Base-by-base conservation (phyloP, 2,797 vertebrate species). In the Myotis vivesi region DNA sequence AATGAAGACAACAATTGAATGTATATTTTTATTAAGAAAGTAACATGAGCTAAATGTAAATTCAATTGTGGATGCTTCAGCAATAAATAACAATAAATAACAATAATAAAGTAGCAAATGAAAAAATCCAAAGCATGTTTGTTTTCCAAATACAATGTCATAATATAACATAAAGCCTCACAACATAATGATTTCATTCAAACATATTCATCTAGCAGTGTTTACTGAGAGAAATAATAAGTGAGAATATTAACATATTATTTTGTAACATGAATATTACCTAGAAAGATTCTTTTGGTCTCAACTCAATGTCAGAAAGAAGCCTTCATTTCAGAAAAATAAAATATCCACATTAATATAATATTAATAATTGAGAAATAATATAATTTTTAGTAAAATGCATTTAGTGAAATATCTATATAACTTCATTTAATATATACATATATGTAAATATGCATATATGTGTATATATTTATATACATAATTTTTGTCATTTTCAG, bases 61-160 rank as follows among this genome's bases (percentile, higher is more conserved):
- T 90, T 87, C 15, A 69, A 9, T 22, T 49, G 30, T 91, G 8
- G 2, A 7, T 55, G 8, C 28, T 38, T 80, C 30, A 79, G 22
- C 28, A 76, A 38, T 82, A 85, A 79, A 86, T 51, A 81, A 77
- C 8, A 84, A 19, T 93, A 85, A 79, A 86, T 51, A 81, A 77
- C 8, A 84, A 19, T 93, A n/a, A n/a, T n/a, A 55, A 95, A 62
- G 22, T 30, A 64, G 33, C 44, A 68, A 81, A 72, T 75, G 36
- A 79, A 51, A 92, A 76, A 86, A 81, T 69, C 44, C 46, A 28
- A 53, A n/a, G 9, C 38, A 75, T 20, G 2, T 23, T 15, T 66
- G 7, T 33, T 62, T 90, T 76, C 11, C 55, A 81, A 89, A 92
- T 53, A 1, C 33, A 53, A 64, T 71, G n/a, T 1, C 7, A 51